phyloP scores from a whole-genome alignment of 1,140 invertebrate species.

The Dufourea novaeangliae region DNA sequence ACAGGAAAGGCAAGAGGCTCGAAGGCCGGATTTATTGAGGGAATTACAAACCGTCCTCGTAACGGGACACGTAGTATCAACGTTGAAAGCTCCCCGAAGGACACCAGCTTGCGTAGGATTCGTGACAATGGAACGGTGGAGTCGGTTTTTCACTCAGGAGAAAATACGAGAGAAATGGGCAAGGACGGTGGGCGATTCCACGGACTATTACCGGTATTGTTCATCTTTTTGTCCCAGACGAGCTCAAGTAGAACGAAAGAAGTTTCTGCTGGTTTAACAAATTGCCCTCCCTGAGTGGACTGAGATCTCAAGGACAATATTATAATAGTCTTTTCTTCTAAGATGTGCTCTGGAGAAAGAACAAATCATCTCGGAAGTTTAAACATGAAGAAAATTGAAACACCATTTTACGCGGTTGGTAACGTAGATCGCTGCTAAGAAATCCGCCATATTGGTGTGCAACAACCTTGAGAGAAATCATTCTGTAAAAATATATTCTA shows the following conservation, averaged over 20 bases:
- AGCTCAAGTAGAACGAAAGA: not conserved
- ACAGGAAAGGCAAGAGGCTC: not conserved
- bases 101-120: not conserved
- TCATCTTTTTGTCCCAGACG: not conserved
- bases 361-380: not conserved
- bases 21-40: slow-evolving; percentile 17
- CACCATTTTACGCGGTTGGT: too few relatives aligned
- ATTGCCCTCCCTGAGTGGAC: not conserved
- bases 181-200: slow-evolving; percentile 11
- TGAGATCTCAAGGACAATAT: not conserved
- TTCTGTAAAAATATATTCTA: too few relatives aligned
- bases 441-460: too few relatives aligned
- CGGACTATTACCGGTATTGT: slow-evolving; percentile 39
- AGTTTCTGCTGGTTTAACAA: not conserved
- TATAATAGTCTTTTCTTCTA: not conserved
- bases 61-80: not conserved
- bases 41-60: slow-evolving; percentile 25
- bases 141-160: not conserved
- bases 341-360: not conserved
- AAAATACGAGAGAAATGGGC: not conserved
- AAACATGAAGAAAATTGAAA: too few relatives aligned
- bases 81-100: slow-evolving; percentile 18
- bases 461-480: too few relatives aligned
- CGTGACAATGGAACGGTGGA: not conserved
- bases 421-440: too few relatives aligned